Percentiles rank a stretch among this genome's conserved stretches.
Conservation (phyloP, 2,797 vertebrate species). For the Trichosurus vulpecula region DNA sequence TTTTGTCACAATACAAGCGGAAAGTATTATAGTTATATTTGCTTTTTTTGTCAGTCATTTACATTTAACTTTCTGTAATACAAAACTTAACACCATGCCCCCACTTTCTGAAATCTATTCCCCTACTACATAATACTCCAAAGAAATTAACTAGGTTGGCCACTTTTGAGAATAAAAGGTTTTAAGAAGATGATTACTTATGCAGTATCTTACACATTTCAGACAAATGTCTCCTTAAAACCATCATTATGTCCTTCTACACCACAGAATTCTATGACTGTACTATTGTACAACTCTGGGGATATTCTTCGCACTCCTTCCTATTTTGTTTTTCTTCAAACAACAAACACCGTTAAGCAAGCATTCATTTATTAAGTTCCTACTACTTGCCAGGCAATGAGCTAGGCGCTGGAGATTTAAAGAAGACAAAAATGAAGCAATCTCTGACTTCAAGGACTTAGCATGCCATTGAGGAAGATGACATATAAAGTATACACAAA, state of each 20-base stretch:
- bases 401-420: not conserved
- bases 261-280: not conserved
- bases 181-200: not conserved
- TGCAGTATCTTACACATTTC: not conserved
- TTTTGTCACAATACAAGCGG: not conserved
- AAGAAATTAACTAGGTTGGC: not conserved
- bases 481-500: not conserved
- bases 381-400: not conserved
- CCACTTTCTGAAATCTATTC: not conserved
- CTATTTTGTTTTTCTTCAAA: not conserved
- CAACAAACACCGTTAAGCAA: not conserved
- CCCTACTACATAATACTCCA: not conserved
- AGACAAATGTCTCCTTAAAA: not conserved
- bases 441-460: not conserved
- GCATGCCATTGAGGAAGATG: not conserved
- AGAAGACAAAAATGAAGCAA: not conserved
- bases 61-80: not conserved
- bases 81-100: not conserved
- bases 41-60: constrained; percentile 20
- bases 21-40: constrained; percentile 16
- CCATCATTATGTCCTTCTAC: not conserved
- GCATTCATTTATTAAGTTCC: not conserved
- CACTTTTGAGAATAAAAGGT: not conserved
- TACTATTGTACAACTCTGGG: not conserved
- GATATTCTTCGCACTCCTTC: not conserved